Evolutionary conservation across 2,888 invertebrate species (phyloP).

Genomic region (Drosophila borborema): DNA sequence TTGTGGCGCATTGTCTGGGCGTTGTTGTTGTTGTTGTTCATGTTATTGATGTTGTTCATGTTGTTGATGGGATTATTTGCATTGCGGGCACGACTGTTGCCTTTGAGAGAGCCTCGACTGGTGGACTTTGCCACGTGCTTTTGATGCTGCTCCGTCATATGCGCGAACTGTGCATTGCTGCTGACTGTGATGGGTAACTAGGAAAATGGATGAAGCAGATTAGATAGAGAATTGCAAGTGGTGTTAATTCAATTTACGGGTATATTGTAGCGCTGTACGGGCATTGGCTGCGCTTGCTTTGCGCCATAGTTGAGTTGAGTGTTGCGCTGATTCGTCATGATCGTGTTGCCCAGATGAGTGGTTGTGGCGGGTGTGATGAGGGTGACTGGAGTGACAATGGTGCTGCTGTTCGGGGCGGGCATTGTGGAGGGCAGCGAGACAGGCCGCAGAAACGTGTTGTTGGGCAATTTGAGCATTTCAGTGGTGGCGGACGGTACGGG

Average conservation of each 20-base stretch:
- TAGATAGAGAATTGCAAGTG: neutral
- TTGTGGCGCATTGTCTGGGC: slow-evolving; percentile 60
- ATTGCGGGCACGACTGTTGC: slow-evolving; percentile 38
- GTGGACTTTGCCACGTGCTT: slow-evolving; percentile 56
- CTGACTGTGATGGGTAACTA: slow-evolving; percentile 81
- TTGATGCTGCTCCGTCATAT: slow-evolving; percentile 62
- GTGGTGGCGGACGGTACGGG: slow-evolving; percentile 50
- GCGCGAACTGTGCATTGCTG: slow-evolving; percentile 45
- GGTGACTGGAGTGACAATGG: slow-evolving; percentile 30
- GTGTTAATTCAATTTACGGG: slow-evolving; percentile 68
- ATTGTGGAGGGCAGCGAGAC: slow-evolving; percentile 56
- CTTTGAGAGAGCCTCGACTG: slow-evolving; percentile 48
- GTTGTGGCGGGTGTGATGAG: slow-evolving; percentile 50
- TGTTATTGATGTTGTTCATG: slow-evolving; percentile 6
- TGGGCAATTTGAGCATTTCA: slow-evolving; percentile 80
- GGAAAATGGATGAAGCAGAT: neutral
- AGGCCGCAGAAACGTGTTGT: slow-evolving; percentile 81
- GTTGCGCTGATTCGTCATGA: slow-evolving; percentile 50
- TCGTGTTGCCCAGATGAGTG: slow-evolving; percentile 39
- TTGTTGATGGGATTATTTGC: slow-evolving; percentile 20
- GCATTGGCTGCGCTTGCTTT: slow-evolving; percentile 57
- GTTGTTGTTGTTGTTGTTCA: slow-evolving; percentile 29
- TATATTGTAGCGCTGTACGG: slow-evolving; percentile 80
- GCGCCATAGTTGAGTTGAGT: slow-evolving; percentile 22
- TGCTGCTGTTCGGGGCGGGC: slow-evolving; percentile 38